Evolutionary conservation across 1,140 invertebrate genomes (phyloP).

Genomic region (Brachionus plicatilis): DNA sequence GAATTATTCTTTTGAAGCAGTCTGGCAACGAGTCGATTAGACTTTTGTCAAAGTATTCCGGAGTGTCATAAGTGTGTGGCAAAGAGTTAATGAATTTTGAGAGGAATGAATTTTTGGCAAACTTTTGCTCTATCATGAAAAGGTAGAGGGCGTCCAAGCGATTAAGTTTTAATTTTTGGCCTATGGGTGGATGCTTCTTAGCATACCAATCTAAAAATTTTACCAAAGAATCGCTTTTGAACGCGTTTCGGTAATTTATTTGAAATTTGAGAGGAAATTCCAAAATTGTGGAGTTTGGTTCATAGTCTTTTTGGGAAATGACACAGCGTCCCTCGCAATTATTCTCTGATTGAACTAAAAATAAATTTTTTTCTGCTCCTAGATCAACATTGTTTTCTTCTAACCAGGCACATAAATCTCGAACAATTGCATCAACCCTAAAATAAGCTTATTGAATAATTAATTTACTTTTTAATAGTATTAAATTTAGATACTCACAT

Average conservation of each 20-base stretch:
- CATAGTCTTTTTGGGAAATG: background rate
- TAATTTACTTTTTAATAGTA: background rate
- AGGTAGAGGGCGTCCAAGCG: constrained; percentile 8
- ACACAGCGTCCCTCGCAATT: constrained; percentile 16
- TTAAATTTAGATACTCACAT: background rate
- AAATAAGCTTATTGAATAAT: background rate
- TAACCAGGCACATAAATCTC: background rate
- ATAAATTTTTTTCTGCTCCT: background rate
- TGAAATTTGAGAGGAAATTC: constrained; percentile 11
- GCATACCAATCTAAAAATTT: constrained; percentile 17
- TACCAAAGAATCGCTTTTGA: background rate
- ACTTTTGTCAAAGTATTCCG: constrained; percentile 21
- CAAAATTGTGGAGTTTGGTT: background rate
- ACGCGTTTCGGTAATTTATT: background rate
- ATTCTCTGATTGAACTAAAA: background rate
- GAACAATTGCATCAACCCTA: background rate
- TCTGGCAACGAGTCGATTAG: background rate
- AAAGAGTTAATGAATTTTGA: background rate
- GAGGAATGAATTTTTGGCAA: background rate
- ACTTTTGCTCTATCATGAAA: background rate
- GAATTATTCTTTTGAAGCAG: background rate
- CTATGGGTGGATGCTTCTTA: background rate
- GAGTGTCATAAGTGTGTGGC: constrained; percentile 9
- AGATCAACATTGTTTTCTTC: background rate
- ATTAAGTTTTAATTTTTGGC: background rate